These are phyloP conservation scores for Samia ricini DNA, from an alignment of 1,140 invertebrate species.

Conservation along the genomic window DNA sequence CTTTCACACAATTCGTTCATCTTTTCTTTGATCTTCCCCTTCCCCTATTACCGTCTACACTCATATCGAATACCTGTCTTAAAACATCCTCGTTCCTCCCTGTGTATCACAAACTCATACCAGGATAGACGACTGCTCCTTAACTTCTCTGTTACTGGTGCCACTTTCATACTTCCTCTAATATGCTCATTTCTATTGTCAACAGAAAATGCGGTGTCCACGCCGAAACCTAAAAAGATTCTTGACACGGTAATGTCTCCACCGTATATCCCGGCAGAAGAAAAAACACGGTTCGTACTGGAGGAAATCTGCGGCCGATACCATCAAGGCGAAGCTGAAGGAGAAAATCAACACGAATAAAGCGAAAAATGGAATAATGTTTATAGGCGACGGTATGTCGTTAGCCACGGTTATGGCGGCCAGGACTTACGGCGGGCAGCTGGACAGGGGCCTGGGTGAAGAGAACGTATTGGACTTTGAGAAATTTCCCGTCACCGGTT, in stretches of 20 bases:
- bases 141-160: no score
- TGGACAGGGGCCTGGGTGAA: constrained; percentile 80
- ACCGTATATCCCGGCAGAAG: constrained; percentile 52
- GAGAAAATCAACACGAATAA: constrained; percentile 59
- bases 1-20: no score
- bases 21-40: no score
- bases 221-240: constrained; percentile 55
- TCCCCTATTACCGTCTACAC: no score
- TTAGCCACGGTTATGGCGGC: constrained; percentile 85
- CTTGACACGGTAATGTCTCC: constrained; percentile 62
- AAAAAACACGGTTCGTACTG: constrained; percentile 58
- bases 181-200: constrained; percentile 8
- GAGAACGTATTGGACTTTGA: constrained; percentile 85
- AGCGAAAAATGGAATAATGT: constrained; percentile 85
- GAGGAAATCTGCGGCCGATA: constrained; percentile 46
- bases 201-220: constrained; percentile 40
- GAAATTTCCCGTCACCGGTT: constrained; percentile 84
- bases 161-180: no score
- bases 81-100: no score
- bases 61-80: no score
- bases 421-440: constrained; percentile 83
- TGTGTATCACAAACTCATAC: no score
- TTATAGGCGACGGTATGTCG: constrained; percentile 91
- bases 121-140: no score
- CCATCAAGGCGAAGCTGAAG: constrained; percentile 47